Base-by-base conservation (phyloP, 1,140 invertebrate species). In the Eueides isabella region DNA sequence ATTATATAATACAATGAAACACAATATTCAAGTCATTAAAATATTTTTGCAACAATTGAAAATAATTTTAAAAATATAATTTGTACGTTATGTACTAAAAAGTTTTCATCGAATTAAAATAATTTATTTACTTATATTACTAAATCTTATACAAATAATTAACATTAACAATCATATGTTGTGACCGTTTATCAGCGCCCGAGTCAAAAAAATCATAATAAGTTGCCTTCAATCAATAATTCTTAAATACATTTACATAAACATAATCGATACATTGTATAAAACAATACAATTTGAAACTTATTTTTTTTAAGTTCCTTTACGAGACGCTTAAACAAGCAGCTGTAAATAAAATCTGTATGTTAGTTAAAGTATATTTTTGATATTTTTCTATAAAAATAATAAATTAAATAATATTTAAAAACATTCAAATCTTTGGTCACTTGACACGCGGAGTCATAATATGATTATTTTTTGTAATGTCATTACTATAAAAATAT, bases 181-280 rank as follows among this genome's bases (percentile, higher is more conserved):
- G 62, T 31, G 29, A 68, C 72, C 72, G 23, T 48, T 48, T 48
- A 68, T 6, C 31, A 68, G 48, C 16, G 72, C 72, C 65, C 62
- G 11, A 67, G 71, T 73, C 64, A 48, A 55, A 23, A 55, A 55
- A n/a, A 31, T 65, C 5, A 6, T n/a, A 33, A 61, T 44, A 7
- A 31, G 30, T 74, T 68, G 72, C 72, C 72, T 66, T 74, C 72
- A 31, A 19, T 29, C 48, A 70, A 62, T 62, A 23, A 55, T 55
- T 55, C 48, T n/a, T 4, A 23, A 55, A 62, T 5, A 29, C 69
- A 55, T 38, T 48, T 38, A 55, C 62, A 71, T 41, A 62, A 23
- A 19, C 69, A 71, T 71, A 29, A n/a, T n/a, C 29, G 28, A 9
- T 31, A 38, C n/a, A 61, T 71, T 71, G 62, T 71, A 35, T 62